Evolutionary conservation across 2,888 invertebrate species (phyloP).

Genomic region (Drosophila kanekoi): DNA sequence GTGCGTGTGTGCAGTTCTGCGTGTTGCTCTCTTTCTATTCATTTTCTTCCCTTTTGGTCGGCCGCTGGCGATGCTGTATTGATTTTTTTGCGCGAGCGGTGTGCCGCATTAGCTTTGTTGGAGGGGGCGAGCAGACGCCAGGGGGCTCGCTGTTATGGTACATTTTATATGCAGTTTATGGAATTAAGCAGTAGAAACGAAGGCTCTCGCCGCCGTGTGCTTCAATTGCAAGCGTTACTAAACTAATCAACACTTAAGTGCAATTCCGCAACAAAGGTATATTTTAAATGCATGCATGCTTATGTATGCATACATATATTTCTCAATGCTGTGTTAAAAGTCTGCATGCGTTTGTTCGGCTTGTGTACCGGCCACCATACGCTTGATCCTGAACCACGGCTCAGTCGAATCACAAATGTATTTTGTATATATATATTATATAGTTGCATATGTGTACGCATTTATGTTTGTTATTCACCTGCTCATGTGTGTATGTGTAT

Average conservation of each 20-base stretch:
- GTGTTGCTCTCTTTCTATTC: slow-evolving; percentile 59
- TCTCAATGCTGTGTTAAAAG: slow-evolving; percentile 13
- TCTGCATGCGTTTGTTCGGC: slow-evolving; percentile 17
- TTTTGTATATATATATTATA: not conserved
- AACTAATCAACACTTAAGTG: slow-evolving; percentile 46
- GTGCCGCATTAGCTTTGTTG: slow-evolving; percentile 29
- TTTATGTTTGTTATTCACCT: slow-evolving; percentile 8
- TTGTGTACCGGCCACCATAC: slow-evolving; percentile 23
- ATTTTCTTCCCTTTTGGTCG: slow-evolving; percentile 54
- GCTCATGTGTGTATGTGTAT: not conserved
- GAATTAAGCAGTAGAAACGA: slow-evolving; percentile 33
- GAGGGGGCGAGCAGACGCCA: not conserved
- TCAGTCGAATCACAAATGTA: not conserved
- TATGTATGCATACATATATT: not conserved
- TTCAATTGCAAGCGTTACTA: slow-evolving; percentile 39
- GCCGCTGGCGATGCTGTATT: slow-evolving; percentile 73
- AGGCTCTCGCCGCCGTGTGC: slow-evolving; percentile 8
- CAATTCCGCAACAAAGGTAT: slow-evolving; percentile 43
- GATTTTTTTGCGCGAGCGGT: slow-evolving; percentile 66
- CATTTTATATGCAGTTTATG: slow-evolving; percentile 52
- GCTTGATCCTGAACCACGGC: slow-evolving; percentile 1
- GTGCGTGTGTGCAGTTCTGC: slow-evolving; percentile 42
- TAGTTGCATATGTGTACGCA: not conserved
- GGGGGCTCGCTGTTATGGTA: slow-evolving; percentile 37
- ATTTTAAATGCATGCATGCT: not conserved